Base-by-base conservation (phyloP, 2,797 vertebrate genomes). In the Thalassophryne amazonica region DNA sequence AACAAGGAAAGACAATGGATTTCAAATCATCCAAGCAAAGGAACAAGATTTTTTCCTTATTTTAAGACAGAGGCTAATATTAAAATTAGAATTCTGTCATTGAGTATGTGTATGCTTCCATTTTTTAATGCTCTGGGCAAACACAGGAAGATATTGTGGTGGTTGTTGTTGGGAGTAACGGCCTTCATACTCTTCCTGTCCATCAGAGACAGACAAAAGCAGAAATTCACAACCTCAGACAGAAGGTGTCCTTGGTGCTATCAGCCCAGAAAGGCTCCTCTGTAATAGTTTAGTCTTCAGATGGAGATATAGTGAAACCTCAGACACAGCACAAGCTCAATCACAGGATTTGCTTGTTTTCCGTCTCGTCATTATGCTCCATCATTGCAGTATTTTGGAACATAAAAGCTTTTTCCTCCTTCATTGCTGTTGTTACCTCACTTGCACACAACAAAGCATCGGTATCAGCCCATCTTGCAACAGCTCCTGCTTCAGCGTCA, bases 191-290 rank as follows among this genome's bases (percentile, higher is more conserved):
- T 22, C 19, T 4, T 1, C 1, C 23, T 23, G 5, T 20, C 3
- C 19, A 14, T 21, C 32, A 31, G 21, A 40, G 12, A 29, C 19
- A 32, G 7, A 56, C 5, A 30, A 19, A 33, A 3, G 2, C 25
- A 51, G 20, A 45, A 47, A 34, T 29, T 41, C 14, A 17, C 6
- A 53, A 1, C 27, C 36, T 1, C 52, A 64, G 43, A 68, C 12
- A 43, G 31, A 20, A 41, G 29, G 25, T 60, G 69, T 58, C 77
- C 72, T 78, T 75, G 62, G 20, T 15, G 38, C 11, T 63, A 36
- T 73, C 43, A 55, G 7, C 18, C 17, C 27, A 45, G 18, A 19
- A 25, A 28, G 13, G 30, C 27, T 57, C 31, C 30, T 58, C 43
- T 21, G 28, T 60, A 7, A 22, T 42, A 30, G 55, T 68, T 69